Base-by-base conservation (phyloP, 2,888 invertebrate species). In the Apamea monoglypha region DNA sequence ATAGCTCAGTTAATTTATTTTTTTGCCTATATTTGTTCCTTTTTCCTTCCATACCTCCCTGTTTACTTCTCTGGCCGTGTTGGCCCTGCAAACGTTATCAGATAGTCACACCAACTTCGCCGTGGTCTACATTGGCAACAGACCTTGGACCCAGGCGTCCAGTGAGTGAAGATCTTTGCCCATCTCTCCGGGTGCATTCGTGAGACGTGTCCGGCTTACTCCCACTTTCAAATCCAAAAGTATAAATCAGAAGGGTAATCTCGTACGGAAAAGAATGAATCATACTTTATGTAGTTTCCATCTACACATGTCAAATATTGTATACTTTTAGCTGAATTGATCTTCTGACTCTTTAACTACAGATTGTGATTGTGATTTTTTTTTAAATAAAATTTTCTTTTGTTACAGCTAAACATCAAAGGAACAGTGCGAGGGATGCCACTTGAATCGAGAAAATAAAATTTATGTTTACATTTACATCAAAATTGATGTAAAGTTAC, bases 361-460 rank as follows among this genome's bases (percentile, higher is more conserved):
- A 8, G 7, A 18, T 36, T 40, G 7, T 32, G 8, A 32, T 10
- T 32, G 29, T 29, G 8, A 14, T 2, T n/a, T 18, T 16, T 36
- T 18, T 7, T 29, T n/a, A 7, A 0, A 59, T 6, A 40, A 56
- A 32, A 72, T 69, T 89, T 88, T 89, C 79, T 90, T 92, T 95
- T 95, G 92, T 96, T 96, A 44, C 95, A 97, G 97, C 97, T 44
- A 97, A 97, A 92, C 97, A 97, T 92, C 97, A 97, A 93, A 94
- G 96, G 84, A 97, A 95, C 92, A 95, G 94, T 67, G 95, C 96
- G 14, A 93, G 96, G 80, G 96, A 96, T 63, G 95, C 96, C 25
- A 96, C 96, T 84, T 96, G 96, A 96, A 81, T 64, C 36, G 7
- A 21, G 0, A 68, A 76, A 71, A 61, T 44, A 61, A 36, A 75